Evolutionary conservation across 2,797 vertebrate species (phyloP), one percentile per base, ranked within the genome.

Genomic region (Mallotus villosus): DNA sequence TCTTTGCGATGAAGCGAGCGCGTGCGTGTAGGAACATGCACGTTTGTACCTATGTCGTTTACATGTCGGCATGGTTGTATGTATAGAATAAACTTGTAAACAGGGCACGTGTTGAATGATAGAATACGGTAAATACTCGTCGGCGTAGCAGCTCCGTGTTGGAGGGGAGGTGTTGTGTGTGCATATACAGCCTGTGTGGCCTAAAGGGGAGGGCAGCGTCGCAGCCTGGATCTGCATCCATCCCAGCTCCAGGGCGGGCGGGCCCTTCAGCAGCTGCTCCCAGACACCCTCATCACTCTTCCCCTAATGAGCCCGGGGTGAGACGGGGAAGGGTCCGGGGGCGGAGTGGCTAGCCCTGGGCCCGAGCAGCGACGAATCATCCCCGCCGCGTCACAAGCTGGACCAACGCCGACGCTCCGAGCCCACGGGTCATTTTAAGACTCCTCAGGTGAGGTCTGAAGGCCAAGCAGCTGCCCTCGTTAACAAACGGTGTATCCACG

Each of bases 371-470:
- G 86, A 87, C 11, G 41, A 46, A 46, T 46, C 9, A 46, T 46
- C 73, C 88, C 87, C 57, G 82, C 74, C 55, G 91, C 85, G 90
- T 82, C 84, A 82, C 89, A 87, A 90, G 85, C 86, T 91, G 87
- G 89, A 84, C 76, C n/a, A n/a, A 21, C 69, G 66, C 6, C 82
- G 81, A 81, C 82, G 55, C 21, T 57, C 70, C 72, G 22, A 64
- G 75, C 70, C 34, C 19, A 67, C 74, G 76, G 76, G 74, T 68
- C 73, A 76, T 46, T 68, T 67, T 62, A 51, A 67, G 77, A 72
- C 77, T 81, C 78, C 81, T 87, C 83, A 84, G 84, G 83, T 83
- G 81, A 81, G 41, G 61, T 58, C 19, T 9, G n/a, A 24, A 46
- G 55, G 78, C 12, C 24, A 57, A n/a, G 66, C 74, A 61, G 73